phyloP scores from a whole-genome alignment of 2,888 invertebrate genomes.

The Euclidia mi region DNA sequence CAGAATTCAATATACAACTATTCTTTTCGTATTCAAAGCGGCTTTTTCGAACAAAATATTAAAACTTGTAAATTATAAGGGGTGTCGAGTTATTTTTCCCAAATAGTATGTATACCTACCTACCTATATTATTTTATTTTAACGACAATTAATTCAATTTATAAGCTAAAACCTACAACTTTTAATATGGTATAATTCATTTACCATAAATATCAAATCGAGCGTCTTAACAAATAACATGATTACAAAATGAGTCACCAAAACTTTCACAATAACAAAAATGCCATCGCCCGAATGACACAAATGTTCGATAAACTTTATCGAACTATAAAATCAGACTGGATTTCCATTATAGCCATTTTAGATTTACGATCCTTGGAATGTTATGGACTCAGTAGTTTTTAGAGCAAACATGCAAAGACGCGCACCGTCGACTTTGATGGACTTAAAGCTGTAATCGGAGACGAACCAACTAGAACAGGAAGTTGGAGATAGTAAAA shows the following conservation, averaged over 20 bases:
- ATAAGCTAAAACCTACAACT: too few relatives aligned
- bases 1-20: too few relatives aligned
- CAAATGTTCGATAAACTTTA: constrained; percentile 51
- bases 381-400: constrained; percentile 32
- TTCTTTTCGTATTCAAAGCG: too few relatives aligned
- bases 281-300: constrained; percentile 38
- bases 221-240: constrained; percentile 7
- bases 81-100: too few relatives aligned
- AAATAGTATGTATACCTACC: too few relatives aligned
- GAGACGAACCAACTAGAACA: constrained; percentile 12
- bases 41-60: too few relatives aligned
- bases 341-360: constrained; percentile 40
- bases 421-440: constrained; percentile 17
- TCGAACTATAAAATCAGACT: constrained; percentile 49
- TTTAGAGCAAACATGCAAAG: constrained; percentile 35
- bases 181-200: too few relatives aligned
- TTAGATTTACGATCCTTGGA: constrained; percentile 50
- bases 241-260: constrained; percentile 20
- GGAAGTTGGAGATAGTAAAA: constrained; percentile 1
- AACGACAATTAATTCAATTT: too few relatives aligned
- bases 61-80: too few relatives aligned
- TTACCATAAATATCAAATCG: too few relatives aligned
- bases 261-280: constrained; percentile 21
- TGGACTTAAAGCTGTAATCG: constrained; percentile 19
- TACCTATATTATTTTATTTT: too few relatives aligned